Percentiles rank a stretch among this genome's conserved stretches.
Conservation (phyloP, 2,113 vertebrate genomes). For the Halichoerus grypus region DNA sequence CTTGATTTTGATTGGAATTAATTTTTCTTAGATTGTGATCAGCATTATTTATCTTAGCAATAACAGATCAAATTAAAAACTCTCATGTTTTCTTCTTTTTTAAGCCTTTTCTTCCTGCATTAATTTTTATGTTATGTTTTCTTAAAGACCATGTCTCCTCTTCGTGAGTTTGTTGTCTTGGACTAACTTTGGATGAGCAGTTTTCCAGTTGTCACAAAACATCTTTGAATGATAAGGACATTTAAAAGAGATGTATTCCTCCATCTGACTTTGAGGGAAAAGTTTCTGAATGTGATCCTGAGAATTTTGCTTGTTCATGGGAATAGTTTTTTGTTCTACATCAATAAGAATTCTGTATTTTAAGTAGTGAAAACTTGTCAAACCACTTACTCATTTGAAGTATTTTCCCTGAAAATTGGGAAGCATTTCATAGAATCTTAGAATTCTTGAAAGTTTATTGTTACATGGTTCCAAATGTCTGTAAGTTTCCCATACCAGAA, state of each 20-base stretch:
- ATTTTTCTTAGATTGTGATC: background rate
- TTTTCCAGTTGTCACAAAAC: slow-evolving; percentile 20
- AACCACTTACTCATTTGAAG: background rate
- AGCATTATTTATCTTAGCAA: slow-evolving; percentile 25
- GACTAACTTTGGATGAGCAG: slow-evolving; percentile 20
- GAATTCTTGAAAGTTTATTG: slow-evolving; percentile 34
- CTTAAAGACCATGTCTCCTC: background rate
- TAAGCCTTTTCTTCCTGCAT: background rate
- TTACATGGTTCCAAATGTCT: slow-evolving; percentile 1
- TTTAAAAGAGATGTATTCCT: background rate
- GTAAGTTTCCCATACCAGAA: slow-evolving; percentile 46
- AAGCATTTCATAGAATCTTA: slow-evolving; percentile 51
- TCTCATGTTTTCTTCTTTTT: background rate
- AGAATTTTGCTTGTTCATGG: slow-evolving; percentile 25
- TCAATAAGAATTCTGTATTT: slow-evolving; percentile 36
- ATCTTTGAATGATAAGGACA: slow-evolving; percentile 1
- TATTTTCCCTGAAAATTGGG: slow-evolving; percentile 18
- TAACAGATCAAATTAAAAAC: slow-evolving; percentile 24
- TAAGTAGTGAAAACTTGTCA: slow-evolving; percentile 53
- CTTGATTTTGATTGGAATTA: slow-evolving; percentile 20
- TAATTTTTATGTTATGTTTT: slow-evolving; percentile 18
- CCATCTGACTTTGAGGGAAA: background rate
- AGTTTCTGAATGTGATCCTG: slow-evolving; percentile 23
- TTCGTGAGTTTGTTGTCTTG: slow-evolving; percentile 37
- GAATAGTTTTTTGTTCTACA: slow-evolving; percentile 27